Percentiles rank a stretch among this genome's conserved stretches.
These are phyloP conservation scores for Cyanoderma ruficeps DNA, from an alignment of 2,113 vertebrate species.

Conservation along the genomic window DNA sequence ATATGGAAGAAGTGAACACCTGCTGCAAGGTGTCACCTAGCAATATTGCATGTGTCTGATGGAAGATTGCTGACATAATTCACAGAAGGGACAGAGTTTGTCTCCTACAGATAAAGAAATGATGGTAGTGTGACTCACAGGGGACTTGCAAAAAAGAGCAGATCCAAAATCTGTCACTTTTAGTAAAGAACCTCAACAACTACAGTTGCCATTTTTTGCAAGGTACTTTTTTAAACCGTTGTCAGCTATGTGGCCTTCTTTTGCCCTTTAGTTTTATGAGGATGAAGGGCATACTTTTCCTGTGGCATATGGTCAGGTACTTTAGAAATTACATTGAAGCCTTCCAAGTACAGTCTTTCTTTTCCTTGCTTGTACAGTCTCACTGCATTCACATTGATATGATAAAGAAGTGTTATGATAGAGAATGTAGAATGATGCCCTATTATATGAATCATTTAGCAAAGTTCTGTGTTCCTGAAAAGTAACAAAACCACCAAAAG, in stretches of 20 bases:
- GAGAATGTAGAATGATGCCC: not conserved
- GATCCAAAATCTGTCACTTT: conserved; percentile 28
- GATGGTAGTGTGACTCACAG: conserved; percentile 15
- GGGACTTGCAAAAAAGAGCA: conserved; percentile 14
- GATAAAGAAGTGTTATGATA: not conserved
- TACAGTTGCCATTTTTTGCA: not conserved
- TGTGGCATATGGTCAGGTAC: not conserved
- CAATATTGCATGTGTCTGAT: conserved; percentile 64
- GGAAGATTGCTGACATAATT: conserved; percentile 63
- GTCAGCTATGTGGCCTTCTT: not conserved
- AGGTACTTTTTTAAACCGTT: not conserved
- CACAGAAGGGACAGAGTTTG: conserved; percentile 57
- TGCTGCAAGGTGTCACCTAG: conserved; percentile 67
- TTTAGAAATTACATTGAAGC: not conserved
- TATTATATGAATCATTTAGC: not conserved
- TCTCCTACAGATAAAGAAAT: conserved; percentile 56
- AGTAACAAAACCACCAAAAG: not conserved
- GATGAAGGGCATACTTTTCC: not conserved
- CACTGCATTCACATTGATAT: not conserved
- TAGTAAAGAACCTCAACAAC: not conserved
- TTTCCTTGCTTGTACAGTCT: not conserved
- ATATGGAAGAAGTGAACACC: conserved; percentile 68
- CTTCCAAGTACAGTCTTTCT: not conserved
- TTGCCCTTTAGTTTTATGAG: not conserved
- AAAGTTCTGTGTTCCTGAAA: not conserved